phyloP scores from a whole-genome alignment of 2,888 invertebrate species.

The Callyntrura sp. region DNA sequence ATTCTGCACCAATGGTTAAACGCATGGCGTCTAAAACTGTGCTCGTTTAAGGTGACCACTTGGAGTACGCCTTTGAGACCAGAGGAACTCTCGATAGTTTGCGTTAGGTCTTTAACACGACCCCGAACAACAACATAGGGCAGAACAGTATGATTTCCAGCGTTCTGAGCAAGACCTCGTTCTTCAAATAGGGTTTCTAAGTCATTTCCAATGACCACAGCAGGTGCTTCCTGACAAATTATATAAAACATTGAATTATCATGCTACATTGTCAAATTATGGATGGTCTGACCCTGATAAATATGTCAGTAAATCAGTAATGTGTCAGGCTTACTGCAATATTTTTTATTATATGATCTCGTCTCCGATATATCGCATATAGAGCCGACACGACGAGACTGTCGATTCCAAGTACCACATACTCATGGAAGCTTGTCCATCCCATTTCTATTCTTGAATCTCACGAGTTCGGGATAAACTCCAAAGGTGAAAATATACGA shows the following conservation, averaged over 20 bases:
- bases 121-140: slow-evolving; percentile 81
- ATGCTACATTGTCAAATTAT: too few relatives aligned
- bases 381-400: slow-evolving; percentile 78
- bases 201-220: slow-evolving; percentile 78
- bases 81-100: slow-evolving; percentile 78
- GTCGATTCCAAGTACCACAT: slow-evolving; percentile 81
- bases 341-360: slow-evolving; percentile 78
- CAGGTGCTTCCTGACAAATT: slow-evolving; percentile 81
- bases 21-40: slow-evolving; percentile 80
- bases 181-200: slow-evolving; percentile 68
- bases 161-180: slow-evolving; percentile 59
- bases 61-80: slow-evolving; percentile 82
- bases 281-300: too few relatives aligned
- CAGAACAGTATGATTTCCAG: slow-evolving; percentile 55
- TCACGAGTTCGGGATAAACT: too few relatives aligned
- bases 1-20: slow-evolving; percentile 82
- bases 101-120: slow-evolving; percentile 78
- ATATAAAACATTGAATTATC: not conserved
- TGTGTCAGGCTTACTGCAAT: slow-evolving; percentile 81
- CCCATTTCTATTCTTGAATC: slow-evolving; percentile 62
- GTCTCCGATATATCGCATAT: slow-evolving; percentile 76
- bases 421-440: slow-evolving; percentile 80
- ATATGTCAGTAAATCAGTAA: too few relatives aligned
- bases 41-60: slow-evolving; percentile 82
- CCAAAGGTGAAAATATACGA: too few relatives aligned